A percentile compares a stretch with the other conserved stretches of the same genome.
Evolutionary conservation across 2,888 invertebrate genomes (phyloP).

Genomic region (Orchesellides sinensis): DNA sequence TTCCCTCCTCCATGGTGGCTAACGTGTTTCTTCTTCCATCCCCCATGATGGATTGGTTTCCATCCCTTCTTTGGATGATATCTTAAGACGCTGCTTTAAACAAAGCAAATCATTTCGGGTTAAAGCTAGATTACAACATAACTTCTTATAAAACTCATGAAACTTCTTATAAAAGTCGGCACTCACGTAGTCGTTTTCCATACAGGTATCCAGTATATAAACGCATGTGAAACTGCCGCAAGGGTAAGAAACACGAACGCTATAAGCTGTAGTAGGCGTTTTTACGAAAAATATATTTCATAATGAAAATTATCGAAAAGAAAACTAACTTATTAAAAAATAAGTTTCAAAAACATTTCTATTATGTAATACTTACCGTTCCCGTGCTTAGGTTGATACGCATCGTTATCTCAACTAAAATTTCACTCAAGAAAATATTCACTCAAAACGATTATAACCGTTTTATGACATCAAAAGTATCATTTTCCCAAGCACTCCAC

Average conservation of each 20-base stretch:
- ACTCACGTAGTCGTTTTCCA: slow-evolving; percentile 61
- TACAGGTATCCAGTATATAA: slow-evolving; percentile 64
- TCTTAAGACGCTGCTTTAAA: slow-evolving; percentile 5
- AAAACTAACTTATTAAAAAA: background rate
- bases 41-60: slow-evolving; percentile 9
- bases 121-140: background rate
- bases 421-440: slow-evolving; percentile 6
- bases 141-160: background rate
- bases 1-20: too few relatives aligned
- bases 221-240: slow-evolving; percentile 53
- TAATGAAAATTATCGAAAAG: background rate
- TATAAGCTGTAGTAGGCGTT: slow-evolving; percentile 44
- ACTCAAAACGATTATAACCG: background rate
- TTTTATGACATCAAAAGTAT: slow-evolving; percentile 6
- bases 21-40: too few relatives aligned
- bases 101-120: background rate
- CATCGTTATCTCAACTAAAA: slow-evolving; percentile 10
- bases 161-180: background rate
- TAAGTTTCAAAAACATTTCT: background rate
- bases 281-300: background rate
- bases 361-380: slow-evolving; percentile 49
- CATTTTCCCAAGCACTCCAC: slow-evolving; percentile 1
- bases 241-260: slow-evolving; percentile 46
- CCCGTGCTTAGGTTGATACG: slow-evolving; percentile 22
- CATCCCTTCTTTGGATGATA: slow-evolving; percentile 47